Evolutionary conservation across 2,113 vertebrate species (phyloP).

Genomic region (Otus sunia): DNA sequence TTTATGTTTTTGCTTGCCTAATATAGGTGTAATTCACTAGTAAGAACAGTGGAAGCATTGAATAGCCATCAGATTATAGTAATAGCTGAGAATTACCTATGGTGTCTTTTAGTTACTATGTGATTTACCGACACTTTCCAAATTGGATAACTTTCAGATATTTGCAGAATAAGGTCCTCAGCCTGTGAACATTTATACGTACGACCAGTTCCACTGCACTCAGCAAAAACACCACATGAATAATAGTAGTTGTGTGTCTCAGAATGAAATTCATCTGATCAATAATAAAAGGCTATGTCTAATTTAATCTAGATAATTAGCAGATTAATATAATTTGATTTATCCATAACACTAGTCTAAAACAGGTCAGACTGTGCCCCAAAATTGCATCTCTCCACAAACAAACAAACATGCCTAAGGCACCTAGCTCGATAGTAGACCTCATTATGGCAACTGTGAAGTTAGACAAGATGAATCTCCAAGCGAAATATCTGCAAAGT

Average conservation of each 20-base stretch:
- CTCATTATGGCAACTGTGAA: background rate
- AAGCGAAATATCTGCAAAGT: background rate
- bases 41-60: background rate
- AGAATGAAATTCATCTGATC: background rate
- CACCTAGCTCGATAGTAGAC: background rate
- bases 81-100: background rate
- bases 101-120: background rate
- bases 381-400: background rate
- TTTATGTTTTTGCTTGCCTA: background rate
- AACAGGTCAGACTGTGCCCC: background rate
- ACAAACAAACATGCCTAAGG: background rate
- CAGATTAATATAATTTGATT: slow-evolving; percentile 38
- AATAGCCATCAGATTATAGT: background rate
- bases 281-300: background rate
- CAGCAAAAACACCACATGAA: background rate
- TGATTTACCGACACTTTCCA: background rate
- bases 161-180: background rate
- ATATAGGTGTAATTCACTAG: background rate
- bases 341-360: background rate
- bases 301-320: slow-evolving; percentile 33
- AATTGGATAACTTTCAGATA: background rate
- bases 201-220: background rate
- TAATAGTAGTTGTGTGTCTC: background rate
- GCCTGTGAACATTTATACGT: background rate
- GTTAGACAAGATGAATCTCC: background rate